A percentile compares a stretch with the other conserved stretches of the same genome.
phyloP scores from a whole-genome alignment of 2,888 invertebrate genomes.

The Apeira syringaria region DNA sequence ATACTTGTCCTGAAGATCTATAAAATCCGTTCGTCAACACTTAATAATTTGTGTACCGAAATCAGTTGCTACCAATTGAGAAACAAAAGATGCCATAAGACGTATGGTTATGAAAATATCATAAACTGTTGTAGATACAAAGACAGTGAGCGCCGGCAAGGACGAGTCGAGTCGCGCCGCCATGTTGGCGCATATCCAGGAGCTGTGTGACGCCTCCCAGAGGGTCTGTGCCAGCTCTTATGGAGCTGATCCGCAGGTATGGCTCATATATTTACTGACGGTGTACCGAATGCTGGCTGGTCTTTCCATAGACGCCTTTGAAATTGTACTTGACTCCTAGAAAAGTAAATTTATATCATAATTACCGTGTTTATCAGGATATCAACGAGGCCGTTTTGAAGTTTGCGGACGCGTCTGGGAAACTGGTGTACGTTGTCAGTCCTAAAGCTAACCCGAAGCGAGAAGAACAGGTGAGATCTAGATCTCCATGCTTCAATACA shows the following conservation, averaged over 20 bases:
- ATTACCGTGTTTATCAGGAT: slow-evolving; percentile 23
- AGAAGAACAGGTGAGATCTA: slow-evolving; percentile 40
- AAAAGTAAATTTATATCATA: too few species aligned
- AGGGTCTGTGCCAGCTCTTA: slow-evolving; percentile 32
- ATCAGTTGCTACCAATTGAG: too few species aligned
- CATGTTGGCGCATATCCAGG: slow-evolving; percentile 34
- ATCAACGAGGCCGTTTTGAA: slow-evolving; percentile 37
- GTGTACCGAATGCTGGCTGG: too few species aligned
- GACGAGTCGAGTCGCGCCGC: slow-evolving; percentile 34
- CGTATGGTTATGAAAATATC: too few species aligned
- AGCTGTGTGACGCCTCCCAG: slow-evolving; percentile 40
- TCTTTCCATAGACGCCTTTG: too few species aligned
- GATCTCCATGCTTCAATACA: too few species aligned
- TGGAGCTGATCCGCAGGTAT: slow-evolving; percentile 23
- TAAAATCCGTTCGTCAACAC: too few species aligned
- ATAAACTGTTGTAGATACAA: slow-evolving; percentile 33
- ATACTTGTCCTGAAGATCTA: too few species aligned
- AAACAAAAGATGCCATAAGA: too few species aligned
- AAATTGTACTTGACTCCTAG: too few species aligned
- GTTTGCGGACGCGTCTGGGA: slow-evolving; percentile 40
- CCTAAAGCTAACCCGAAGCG: slow-evolving; percentile 34
- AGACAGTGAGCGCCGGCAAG: slow-evolving; percentile 30
- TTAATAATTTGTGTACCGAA: too few species aligned
- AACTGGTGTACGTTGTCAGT: slow-evolving; percentile 38
- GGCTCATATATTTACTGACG: background rate